These are phyloP conservation scores for Verasper variegatus DNA, from an alignment of 2,113 vertebrate genomes.

Conservation along the genomic window DNA sequence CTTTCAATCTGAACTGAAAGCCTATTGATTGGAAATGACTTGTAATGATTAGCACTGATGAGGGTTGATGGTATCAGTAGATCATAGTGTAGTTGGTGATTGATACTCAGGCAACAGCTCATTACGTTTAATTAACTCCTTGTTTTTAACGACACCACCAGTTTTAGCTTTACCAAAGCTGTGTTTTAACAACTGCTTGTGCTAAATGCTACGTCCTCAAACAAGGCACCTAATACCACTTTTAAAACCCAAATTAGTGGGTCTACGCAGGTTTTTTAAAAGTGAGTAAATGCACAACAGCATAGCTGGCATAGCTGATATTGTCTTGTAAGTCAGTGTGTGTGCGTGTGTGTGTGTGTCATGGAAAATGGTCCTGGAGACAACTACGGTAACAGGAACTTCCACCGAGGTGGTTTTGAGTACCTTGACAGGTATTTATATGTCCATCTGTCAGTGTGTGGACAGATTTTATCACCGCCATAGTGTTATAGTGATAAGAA, in stretches of 20 bases:
- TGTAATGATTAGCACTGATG: constrained; percentile 18
- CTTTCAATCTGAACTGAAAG: constrained; percentile 7
- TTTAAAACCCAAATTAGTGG: too few species aligned
- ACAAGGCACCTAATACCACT: background rate
- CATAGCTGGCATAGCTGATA: too few species aligned
- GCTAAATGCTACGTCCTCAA: constrained; percentile 11
- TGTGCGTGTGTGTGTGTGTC: too few species aligned
- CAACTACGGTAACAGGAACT: background rate
- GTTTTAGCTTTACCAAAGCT: constrained; percentile 16
- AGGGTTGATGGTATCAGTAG: constrained; percentile 21
- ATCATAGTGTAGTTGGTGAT: background rate
- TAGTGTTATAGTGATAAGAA: background rate
- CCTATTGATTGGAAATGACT: constrained; percentile 33
- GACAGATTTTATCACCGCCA: background rate
- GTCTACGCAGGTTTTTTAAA: too few species aligned
- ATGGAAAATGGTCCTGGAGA: background rate
- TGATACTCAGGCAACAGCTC: constrained; percentile 30
- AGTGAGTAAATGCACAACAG: too few species aligned
- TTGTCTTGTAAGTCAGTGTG: too few species aligned
- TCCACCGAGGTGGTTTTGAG: background rate
- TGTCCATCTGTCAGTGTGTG: background rate
- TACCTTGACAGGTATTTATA: background rate
- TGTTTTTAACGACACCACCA: constrained; percentile 12
- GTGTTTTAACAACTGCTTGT: constrained; percentile 8
- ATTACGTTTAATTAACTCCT: constrained; percentile 57